These are phyloP conservation scores for Drosophila sordidula DNA, from an alignment of 2,888 invertebrate species.

Conservation along the genomic window DNA sequence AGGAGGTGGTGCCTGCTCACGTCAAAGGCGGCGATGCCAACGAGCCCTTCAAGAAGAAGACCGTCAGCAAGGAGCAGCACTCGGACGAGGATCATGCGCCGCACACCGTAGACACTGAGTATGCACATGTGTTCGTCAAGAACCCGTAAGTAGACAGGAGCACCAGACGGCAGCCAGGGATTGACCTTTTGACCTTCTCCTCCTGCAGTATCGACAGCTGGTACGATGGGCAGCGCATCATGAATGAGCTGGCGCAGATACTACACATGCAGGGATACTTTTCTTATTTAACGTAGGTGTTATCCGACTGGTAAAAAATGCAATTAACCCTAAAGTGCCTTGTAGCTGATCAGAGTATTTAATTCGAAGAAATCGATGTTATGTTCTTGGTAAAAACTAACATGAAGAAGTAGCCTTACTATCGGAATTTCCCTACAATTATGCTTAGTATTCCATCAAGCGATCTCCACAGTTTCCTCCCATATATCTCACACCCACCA, in stretches of 20 bases:
- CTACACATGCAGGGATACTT: conserved; percentile 86
- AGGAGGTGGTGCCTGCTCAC: conserved; percentile 84
- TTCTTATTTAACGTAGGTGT: conserved; percentile 83
- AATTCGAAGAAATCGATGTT: too few species aligned
- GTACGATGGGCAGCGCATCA: conserved; percentile 90
- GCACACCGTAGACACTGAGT: conserved; percentile 90
- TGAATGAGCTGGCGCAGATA: conserved; percentile 89
- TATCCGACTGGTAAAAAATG: too few species aligned
- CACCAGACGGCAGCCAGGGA: too few species aligned
- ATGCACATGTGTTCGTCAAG: conserved; percentile 91
- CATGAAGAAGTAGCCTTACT: too few species aligned
- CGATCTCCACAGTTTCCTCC: too few species aligned
- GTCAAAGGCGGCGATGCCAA: conserved; percentile 80
- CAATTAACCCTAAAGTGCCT: neutral
- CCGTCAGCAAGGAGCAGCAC: conserved; percentile 83
- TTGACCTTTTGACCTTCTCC: too few species aligned
- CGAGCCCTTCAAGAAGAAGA: conserved; percentile 82
- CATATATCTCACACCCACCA: neutral
- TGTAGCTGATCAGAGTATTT: neutral
- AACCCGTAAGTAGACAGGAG: too few species aligned
- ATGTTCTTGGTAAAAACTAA: neutral
- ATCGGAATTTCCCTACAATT: too few species aligned
- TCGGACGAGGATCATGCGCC: conserved; percentile 86
- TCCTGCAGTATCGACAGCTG: conserved; percentile 87
- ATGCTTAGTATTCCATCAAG: too few species aligned